phyloP scores from a whole-genome alignment of 2,113 vertebrate species.

The Garra rufa region DNA sequence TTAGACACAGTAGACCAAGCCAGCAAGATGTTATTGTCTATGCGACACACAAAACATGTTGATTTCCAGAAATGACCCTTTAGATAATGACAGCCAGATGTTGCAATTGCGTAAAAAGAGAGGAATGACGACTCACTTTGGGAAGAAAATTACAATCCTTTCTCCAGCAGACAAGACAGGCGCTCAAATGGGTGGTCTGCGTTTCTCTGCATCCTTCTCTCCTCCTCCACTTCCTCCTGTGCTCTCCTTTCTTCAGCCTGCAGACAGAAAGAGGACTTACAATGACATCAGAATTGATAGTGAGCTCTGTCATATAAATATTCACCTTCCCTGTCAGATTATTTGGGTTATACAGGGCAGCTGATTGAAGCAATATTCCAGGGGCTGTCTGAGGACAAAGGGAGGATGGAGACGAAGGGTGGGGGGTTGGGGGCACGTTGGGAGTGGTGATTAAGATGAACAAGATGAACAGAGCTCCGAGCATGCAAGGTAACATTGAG shows the following conservation, averaged over 20 bases:
- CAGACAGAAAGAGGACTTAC: slow-evolving; percentile 57
- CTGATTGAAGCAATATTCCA: slow-evolving; percentile 5
- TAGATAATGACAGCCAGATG: slow-evolving; percentile 10
- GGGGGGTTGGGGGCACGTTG: neutral
- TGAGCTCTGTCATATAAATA: slow-evolving; percentile 10
- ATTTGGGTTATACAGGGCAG: neutral
- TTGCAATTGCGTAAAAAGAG: slow-evolving; percentile 1
- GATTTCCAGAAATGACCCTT: neutral
- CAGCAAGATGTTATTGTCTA: slow-evolving; percentile 48
- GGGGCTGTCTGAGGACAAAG: slow-evolving; percentile 31
- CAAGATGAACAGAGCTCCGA: neutral
- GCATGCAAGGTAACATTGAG: neutral
- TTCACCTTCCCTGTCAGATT: slow-evolving; percentile 8
- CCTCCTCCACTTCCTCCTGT: slow-evolving; percentile 5
- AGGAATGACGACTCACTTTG: slow-evolving; percentile 6
- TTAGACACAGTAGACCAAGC: slow-evolving; percentile 46
- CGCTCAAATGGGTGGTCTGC: slow-evolving; percentile 42
- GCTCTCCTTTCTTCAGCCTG: slow-evolving; percentile 31
- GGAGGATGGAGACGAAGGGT: neutral
- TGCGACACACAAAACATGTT: neutral
- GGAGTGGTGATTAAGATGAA: slow-evolving; percentile 18
- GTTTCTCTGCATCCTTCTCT: slow-evolving; percentile 41
- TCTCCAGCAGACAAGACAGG: neutral
- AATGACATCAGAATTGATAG: slow-evolving; percentile 71
- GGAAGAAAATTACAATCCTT: neutral